phyloP scores from a whole-genome alignment of 2,113 vertebrate genomes.

The Peromyscus californicus region DNA sequence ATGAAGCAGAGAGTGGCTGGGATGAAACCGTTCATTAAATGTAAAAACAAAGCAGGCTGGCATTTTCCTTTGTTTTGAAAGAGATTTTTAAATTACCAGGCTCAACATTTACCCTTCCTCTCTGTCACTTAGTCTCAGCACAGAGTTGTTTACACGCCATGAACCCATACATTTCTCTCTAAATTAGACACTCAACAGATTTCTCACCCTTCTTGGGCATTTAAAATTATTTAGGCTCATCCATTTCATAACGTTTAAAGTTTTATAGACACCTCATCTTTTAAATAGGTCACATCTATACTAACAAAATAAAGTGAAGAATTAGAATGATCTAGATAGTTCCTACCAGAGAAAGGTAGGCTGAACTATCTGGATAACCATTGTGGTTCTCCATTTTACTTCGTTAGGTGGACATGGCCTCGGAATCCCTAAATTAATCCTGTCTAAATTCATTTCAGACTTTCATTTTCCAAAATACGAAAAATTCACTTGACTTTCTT shows the following conservation, averaged over 20 bases:
- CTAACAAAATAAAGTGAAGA: slow-evolving; percentile 81
- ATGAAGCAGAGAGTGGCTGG: slow-evolving; percentile 39
- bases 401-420: slow-evolving; percentile 77
- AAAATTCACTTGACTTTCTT: slow-evolving; percentile 90
- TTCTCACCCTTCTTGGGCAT: background rate
- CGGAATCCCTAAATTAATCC: slow-evolving; percentile 77
- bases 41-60: slow-evolving; percentile 80
- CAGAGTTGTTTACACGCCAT: background rate
- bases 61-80: slow-evolving; percentile 73
- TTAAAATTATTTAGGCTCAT: slow-evolving; percentile 45
- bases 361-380: slow-evolving; percentile 56
- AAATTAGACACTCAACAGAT: background rate
- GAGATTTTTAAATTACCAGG: slow-evolving; percentile 77
- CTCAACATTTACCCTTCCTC: slow-evolving; percentile 51
- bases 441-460: slow-evolving; percentile 88
- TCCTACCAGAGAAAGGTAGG: background rate
- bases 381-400: slow-evolving; percentile 75
- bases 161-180: background rate
- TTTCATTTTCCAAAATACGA: slow-evolving; percentile 82
- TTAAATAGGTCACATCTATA: slow-evolving; percentile 78
- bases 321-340: slow-evolving; percentile 62
- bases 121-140: slow-evolving; percentile 15
- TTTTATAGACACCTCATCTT: slow-evolving; percentile 77
- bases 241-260: slow-evolving; percentile 48
- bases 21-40: slow-evolving; percentile 77